A percentile compares a stretch with the other conserved stretches of the same genome.
These are phyloP conservation scores for Napeogenes inachia DNA, from an alignment of 2,888 invertebrate species.

Conservation along the genomic window DNA sequence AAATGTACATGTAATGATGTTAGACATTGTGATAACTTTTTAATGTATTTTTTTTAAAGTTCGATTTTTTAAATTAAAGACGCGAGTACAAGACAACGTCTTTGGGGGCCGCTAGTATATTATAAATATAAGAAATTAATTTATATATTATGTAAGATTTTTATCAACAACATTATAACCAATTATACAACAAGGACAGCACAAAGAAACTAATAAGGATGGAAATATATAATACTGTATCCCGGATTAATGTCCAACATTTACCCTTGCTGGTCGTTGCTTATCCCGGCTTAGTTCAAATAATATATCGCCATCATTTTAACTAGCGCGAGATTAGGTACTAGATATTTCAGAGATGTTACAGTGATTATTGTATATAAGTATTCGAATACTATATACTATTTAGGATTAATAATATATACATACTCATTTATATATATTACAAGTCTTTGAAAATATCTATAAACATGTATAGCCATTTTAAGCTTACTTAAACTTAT, in stretches of 20 bases:
- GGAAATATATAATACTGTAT: conserved; percentile 7
- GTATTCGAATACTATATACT: not conserved
- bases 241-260: conserved; percentile 16
- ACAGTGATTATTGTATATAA: not conserved
- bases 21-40: no score
- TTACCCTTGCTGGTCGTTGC: conserved; percentile 14
- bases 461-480: no score
- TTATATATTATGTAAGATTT: not conserved
- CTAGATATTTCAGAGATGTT: not conserved
- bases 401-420: not conserved
- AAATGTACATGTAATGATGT: no score
- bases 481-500: no score
- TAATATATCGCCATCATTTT: conserved; percentile 14
- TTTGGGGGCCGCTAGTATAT: no score
- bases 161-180: no score
- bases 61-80: no score
- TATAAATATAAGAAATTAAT: no score
- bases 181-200: not conserved
- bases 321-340: not conserved
- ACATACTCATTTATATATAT: no score
- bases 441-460: no score
- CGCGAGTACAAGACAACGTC: no score
- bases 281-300: conserved; percentile 13
- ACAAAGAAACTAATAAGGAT: not conserved
- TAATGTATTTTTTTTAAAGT: no score